Percentiles rank a stretch among this genome's conserved stretches.
phyloP scores from a whole-genome alignment of 2,113 vertebrate species.

The Myiozetetes cayanensis region DNA sequence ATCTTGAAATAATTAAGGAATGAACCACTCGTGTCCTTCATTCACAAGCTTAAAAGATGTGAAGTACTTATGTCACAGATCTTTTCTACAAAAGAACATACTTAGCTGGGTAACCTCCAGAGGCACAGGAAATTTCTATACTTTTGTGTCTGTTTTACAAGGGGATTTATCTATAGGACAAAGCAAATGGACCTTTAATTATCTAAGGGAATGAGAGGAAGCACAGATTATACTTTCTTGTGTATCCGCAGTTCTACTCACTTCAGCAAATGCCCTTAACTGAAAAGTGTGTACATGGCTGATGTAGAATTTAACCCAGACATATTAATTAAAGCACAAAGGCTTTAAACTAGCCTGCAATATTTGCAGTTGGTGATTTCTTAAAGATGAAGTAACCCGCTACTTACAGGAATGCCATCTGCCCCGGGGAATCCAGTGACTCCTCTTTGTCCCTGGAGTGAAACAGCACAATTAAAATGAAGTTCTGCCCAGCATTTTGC shows the following conservation, averaged over 20 bases:
- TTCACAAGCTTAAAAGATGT: background rate
- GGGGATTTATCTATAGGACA: background rate
- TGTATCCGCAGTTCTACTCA: background rate
- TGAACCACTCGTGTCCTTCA: background rate
- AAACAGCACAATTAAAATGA: background rate
- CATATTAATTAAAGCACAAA: constrained; percentile 30
- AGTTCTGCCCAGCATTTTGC: background rate
- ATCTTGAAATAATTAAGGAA: background rate
- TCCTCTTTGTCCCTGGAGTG: constrained; percentile 85
- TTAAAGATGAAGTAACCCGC: background rate
- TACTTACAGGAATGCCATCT: constrained; percentile 92
- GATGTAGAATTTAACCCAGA: background rate
- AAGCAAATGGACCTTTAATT: background rate
- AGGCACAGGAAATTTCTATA: background rate
- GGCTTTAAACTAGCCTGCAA: background rate
- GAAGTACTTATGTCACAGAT: background rate
- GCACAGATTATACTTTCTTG: background rate
- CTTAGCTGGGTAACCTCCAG: background rate
- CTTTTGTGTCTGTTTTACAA: background rate
- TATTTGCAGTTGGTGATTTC: constrained; percentile 3
- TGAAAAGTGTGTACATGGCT: background rate
- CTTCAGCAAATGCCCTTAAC: background rate
- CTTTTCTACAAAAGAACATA: background rate
- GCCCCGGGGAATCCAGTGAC: constrained; percentile 90
- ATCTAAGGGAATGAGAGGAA: background rate